Evolutionary conservation across 2,113 vertebrate species (phyloP), one percentile per base, ranked within the genome.

Genomic region (Pluvianellus socialis): DNA sequence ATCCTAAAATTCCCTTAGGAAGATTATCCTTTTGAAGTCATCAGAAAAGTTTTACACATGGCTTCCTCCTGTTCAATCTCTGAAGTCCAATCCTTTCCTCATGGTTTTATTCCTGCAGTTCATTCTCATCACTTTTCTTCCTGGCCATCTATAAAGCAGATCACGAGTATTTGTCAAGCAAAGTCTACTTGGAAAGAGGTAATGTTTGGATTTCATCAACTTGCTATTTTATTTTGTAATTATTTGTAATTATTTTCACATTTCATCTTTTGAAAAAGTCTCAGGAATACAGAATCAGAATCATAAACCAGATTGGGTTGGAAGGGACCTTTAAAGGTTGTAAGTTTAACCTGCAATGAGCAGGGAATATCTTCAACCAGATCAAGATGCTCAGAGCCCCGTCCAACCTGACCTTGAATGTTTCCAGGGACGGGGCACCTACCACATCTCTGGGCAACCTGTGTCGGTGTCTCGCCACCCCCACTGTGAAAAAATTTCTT

Each of bases 161-260:
- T 55, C 33, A 21, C 0, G 0, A 79, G 27, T n/a, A n/a, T 30
- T 15, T 72, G 30, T 73, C 24, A 59, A 32, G 2, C 2, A 71
- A 81, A 92, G 24, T 47, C 58, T 58, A 5, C 58, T 44, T 59
- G 40, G 49, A 72, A 79, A 65, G 65, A 79, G 15, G 23, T 14
- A 49, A 59, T 6, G 6, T 15, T 38, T 72, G 32, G 28, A 55
- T 86, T 79, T 72, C 52, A 67, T 14, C 58, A 68, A 26, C 23
- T 26, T 66, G 33, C 12, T 26, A 23, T n/a, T 53, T 67, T 35
- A 12, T 38, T 65, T 74, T n/a, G 49, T 28, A 70, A 49, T 40
- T 81, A n/a, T 49, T 47, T 24, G 19, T 13, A 49, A 63, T 67
- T 79, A 56, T 55, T 68, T 80, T 44, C 53, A 44, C 28, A n/a